Percentiles rank a stretch among this genome's conserved stretches.
phyloP scores from a whole-genome alignment of 92 coral and sea anemone genomes.

The Epizoanthus illoricatus region DNA sequence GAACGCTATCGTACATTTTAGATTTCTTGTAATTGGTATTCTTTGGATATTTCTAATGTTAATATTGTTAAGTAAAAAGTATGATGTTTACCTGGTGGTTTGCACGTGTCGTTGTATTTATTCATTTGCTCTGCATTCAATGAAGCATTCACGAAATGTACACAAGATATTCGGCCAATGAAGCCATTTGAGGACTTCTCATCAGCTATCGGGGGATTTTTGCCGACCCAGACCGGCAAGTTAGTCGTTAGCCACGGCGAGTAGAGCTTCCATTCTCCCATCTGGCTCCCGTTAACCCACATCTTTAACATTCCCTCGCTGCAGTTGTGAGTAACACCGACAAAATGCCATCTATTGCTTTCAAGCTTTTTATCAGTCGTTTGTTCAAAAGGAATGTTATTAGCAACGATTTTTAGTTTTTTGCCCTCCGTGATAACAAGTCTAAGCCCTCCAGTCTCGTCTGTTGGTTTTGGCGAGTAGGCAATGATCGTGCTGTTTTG shows the following conservation, averaged over 20 bases:
- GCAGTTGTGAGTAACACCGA: conserved; percentile 15
- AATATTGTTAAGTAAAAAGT: too few species aligned
- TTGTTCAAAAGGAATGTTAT: not conserved
- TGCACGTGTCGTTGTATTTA: conserved; percentile 4
- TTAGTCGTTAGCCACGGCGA: not conserved
- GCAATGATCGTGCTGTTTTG: not conserved
- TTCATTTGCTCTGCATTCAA: not conserved
- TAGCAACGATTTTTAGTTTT: not conserved
- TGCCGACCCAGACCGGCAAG: not conserved
- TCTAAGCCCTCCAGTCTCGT: not conserved
- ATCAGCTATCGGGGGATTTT: not conserved
- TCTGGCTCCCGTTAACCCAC: not conserved
- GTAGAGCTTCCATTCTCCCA: not conserved
- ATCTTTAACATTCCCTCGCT: not conserved
- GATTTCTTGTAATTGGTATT: too few species aligned
- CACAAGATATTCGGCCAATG: conserved; percentile 9
- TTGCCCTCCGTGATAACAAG: not conserved
- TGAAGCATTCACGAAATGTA: conserved; percentile 5
- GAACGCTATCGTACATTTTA: too few species aligned
- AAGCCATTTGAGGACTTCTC: not conserved
- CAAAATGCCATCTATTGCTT: not conserved
- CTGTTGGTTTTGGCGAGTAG: not conserved
- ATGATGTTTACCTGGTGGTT: conserved; percentile 3
- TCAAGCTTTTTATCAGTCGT: not conserved
- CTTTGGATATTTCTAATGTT: too few species aligned